Evolutionary conservation across 2,888 invertebrate species (phyloP).

Genomic region (Phorcus lineatus): DNA sequence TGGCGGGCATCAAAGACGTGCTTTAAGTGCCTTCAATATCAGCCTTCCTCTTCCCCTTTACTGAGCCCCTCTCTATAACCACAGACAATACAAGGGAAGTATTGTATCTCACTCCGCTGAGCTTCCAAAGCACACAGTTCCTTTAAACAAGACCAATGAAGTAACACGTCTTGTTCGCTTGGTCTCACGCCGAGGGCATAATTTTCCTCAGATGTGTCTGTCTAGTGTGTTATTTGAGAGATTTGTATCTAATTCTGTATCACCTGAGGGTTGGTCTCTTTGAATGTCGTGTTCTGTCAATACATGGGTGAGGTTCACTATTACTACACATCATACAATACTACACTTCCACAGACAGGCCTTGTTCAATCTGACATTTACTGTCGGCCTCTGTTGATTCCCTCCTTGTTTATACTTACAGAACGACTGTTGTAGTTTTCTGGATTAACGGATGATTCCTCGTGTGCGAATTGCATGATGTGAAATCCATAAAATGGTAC

Average conservation of each 20-base stretch:
- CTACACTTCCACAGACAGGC: neutral
- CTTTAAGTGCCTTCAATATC: slow-evolving; percentile 27
- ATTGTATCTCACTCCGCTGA: neutral
- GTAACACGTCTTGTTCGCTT: slow-evolving; percentile 23
- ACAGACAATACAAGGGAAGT: slow-evolving; percentile 24
- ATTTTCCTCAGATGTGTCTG: slow-evolving; percentile 24
- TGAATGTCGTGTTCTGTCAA: neutral
- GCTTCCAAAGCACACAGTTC: slow-evolving; percentile 18
- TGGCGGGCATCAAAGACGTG: slow-evolving; percentile 25
- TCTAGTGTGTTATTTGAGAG: slow-evolving; percentile 18
- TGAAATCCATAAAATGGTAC: too few species aligned
- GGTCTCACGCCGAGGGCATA: slow-evolving; percentile 25
- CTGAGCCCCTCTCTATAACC: slow-evolving; percentile 12
- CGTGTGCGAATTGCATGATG: too few species aligned
- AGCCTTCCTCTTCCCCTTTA: slow-evolving; percentile 26
- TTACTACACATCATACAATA: slow-evolving; percentile 2
- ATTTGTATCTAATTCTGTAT: slow-evolving; percentile 27
- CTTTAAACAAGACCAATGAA: slow-evolving; percentile 14
- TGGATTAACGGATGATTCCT: too few species aligned
- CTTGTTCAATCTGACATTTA: too few species aligned
- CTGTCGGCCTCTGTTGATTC: too few species aligned
- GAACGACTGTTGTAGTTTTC: too few species aligned
- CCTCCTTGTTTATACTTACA: too few species aligned
- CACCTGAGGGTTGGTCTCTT: slow-evolving; percentile 13
- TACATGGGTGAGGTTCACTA: neutral